A percentile compares a stretch with the other conserved stretches of the same genome.
These are phyloP conservation scores for Pharmacophagus antenor DNA, from an alignment of 2,888 invertebrate species.

Conservation along the genomic window DNA sequence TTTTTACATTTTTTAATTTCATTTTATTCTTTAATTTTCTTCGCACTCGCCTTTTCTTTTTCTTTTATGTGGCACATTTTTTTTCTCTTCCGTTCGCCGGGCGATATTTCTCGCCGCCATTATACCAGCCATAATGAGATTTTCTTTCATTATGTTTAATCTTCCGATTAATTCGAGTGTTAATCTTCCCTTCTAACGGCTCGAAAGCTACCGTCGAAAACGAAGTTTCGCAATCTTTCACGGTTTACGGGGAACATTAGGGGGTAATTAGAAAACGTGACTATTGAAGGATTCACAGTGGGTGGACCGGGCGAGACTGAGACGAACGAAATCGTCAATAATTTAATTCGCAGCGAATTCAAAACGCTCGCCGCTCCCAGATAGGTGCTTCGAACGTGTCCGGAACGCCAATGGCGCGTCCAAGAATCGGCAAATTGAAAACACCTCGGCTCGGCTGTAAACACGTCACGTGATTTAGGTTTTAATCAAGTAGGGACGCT, in stretches of 20 bases:
- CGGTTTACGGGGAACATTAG: slow-evolving; percentile 64
- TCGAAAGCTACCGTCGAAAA: slow-evolving; percentile 62
- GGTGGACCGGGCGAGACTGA: slow-evolving; percentile 39
- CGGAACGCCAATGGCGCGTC: slow-evolving; percentile 75
- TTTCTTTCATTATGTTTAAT: slow-evolving; percentile 82
- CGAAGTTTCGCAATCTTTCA: slow-evolving; percentile 53
- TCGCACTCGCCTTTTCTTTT: slow-evolving; percentile 74
- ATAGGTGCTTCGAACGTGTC: slow-evolving; percentile 76
- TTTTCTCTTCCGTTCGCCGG: slow-evolving; percentile 59
- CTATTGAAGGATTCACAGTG: slow-evolving; percentile 39
- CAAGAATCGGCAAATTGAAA: slow-evolving; percentile 79
- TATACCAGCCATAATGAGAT: slow-evolving; percentile 78
- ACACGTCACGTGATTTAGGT: slow-evolving; percentile 82
- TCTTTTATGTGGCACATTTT: slow-evolving; percentile 65
- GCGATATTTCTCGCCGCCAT: slow-evolving; percentile 77
- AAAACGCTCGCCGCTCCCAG: slow-evolving; percentile 71
- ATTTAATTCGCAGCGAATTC: slow-evolving; percentile 80
- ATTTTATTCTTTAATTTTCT: slow-evolving; percentile 79
- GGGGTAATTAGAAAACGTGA: slow-evolving; percentile 77
- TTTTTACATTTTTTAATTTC: slow-evolving; percentile 80
- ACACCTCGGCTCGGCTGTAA: slow-evolving; percentile 80
- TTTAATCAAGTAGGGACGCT: slow-evolving; percentile 80
- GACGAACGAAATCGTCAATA: slow-evolving; percentile 76
- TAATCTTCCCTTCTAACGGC: slow-evolving; percentile 74
- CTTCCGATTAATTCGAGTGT: slow-evolving; percentile 81